Evolutionary conservation across 1,140 invertebrate genomes (phyloP).

Genomic region (Drosophila pachea): DNA sequence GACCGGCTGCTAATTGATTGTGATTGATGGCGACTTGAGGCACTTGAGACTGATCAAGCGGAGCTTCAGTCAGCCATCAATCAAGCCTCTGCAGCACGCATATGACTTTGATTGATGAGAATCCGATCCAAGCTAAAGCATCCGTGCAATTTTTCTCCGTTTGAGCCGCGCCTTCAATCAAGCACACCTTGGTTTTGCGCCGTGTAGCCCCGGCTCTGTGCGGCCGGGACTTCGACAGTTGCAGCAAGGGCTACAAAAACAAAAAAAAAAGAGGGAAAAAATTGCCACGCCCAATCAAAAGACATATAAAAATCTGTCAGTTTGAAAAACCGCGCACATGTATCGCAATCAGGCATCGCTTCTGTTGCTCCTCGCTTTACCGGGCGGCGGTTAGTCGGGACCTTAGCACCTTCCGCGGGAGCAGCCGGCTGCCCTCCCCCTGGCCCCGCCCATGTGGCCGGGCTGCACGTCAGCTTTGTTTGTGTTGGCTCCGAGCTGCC

Average conservation of each 20-base stretch:
- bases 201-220: constrained; percentile 23
- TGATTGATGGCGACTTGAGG: not conserved
- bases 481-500: constrained; percentile 21
- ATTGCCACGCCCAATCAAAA: constrained; percentile 51
- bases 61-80: too few relatives aligned
- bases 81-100: too few relatives aligned
- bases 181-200: constrained; percentile 7
- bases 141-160: not conserved
- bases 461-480: constrained; percentile 46
- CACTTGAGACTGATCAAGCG: too few relatives aligned
- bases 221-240: constrained; percentile 41
- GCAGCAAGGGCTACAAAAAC: constrained; percentile 25
- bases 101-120: too few relatives aligned
- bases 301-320: constrained; percentile 63
- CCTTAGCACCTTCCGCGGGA: not conserved
- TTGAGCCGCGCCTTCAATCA: constrained; percentile 2
- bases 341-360: constrained; percentile 52
- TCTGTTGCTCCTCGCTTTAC: constrained; percentile 29
- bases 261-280: too few relatives aligned
- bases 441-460: not conserved
- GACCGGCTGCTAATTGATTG: not conserved
- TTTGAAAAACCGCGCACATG: constrained; percentile 57
- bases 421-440: not conserved
- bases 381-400: constrained; percentile 14
- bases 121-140: too few relatives aligned